Percentiles rank a stretch among this genome's conserved stretches.
Evolutionary conservation across 1,140 invertebrate species (phyloP).

Genomic region (Sesamia nonagrioides): DNA sequence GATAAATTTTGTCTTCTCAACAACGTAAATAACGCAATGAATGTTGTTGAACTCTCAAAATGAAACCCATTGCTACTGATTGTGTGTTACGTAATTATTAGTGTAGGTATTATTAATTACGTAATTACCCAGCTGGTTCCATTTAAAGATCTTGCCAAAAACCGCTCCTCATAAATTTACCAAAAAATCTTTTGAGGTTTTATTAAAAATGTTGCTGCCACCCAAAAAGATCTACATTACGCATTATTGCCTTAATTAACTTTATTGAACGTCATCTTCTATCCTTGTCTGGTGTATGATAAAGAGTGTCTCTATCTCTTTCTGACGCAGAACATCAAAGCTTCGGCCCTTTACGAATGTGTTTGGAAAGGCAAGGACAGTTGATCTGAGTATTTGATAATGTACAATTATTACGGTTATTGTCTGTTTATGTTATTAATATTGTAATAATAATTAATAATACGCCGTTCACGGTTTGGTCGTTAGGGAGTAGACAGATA

Average conservation of each 20-base stretch:
- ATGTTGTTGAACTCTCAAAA: too few relatives aligned
- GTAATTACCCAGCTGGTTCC: too few relatives aligned
- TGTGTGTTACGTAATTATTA: too few relatives aligned
- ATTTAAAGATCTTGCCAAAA: not conserved
- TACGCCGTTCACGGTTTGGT: not conserved
- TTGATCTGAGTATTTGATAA: not conserved
- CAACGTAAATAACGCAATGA: too few relatives aligned
- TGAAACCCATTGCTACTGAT: too few relatives aligned
- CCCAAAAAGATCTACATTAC: constrained; percentile 15
- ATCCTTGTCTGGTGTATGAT: not conserved
- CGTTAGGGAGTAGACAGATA: constrained; percentile 8
- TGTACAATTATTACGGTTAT: constrained; percentile 10
- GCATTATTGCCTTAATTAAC: constrained; percentile 3
- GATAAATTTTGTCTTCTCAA: too few relatives aligned
- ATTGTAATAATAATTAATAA: constrained; percentile 8
- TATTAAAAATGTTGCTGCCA: not conserved
- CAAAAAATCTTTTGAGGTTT: not conserved
- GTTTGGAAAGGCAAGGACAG: constrained; percentile 18
- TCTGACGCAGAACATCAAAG: not conserved
- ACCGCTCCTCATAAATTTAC: not conserved
- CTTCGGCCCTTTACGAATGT: not conserved
- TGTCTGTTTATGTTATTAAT: constrained; percentile 7
- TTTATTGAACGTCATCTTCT: not conserved
- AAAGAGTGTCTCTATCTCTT: not conserved
- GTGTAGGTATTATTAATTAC: too few relatives aligned